These are phyloP conservation scores for Rhizomys pruinosus DNA, from an alignment of 2,113 vertebrate genomes.

Conservation along the genomic window DNA sequence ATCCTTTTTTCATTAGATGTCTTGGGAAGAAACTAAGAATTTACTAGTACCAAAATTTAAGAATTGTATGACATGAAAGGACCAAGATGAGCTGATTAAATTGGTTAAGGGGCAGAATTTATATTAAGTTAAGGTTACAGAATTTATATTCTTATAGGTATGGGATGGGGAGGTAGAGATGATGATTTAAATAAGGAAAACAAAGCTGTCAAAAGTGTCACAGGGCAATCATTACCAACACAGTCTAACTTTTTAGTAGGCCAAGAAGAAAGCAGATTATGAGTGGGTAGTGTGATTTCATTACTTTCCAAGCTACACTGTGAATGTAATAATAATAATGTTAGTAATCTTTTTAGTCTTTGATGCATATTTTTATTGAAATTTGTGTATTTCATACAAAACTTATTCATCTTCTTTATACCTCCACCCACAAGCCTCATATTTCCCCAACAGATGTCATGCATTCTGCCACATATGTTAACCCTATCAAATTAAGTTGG, in stretches of 20 bases:
- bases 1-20: background rate
- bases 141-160: background rate
- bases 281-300: background rate
- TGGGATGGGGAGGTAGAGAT: background rate
- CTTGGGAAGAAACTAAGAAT: background rate
- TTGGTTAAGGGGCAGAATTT: background rate
- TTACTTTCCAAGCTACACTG: background rate
- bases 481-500: too few relatives aligned
- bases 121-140: too few relatives aligned
- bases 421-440: too few relatives aligned
- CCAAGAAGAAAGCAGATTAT: background rate
- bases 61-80: background rate
- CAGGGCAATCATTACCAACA: background rate
- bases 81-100: background rate
- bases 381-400: too few relatives aligned
- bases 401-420: too few relatives aligned
- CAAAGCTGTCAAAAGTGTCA: background rate
- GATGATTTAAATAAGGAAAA: background rate
- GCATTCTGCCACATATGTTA: too few relatives aligned
- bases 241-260: background rate
- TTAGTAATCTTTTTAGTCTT: background rate
- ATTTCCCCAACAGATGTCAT: too few relatives aligned
- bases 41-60: background rate
- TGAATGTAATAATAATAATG: background rate
- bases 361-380: too few relatives aligned